Evolutionary conservation across 2,888 invertebrate species (phyloP), one percentile per base, ranked within the genome.

Genomic region (Aethes cnicana): DNA sequence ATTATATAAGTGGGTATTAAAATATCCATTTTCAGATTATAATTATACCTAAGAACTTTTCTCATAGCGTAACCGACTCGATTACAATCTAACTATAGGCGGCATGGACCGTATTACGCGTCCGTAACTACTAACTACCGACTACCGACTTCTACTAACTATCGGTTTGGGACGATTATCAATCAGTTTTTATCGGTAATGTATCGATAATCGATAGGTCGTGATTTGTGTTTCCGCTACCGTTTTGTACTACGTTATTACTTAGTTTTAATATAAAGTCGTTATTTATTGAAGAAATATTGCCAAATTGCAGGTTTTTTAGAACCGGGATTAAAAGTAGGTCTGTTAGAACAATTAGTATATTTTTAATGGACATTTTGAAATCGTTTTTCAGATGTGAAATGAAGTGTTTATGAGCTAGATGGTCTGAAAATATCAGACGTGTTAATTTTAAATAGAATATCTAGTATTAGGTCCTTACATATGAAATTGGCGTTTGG

Each of bases 141-240:
- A 50, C 42, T 49, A n/a, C n/a, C n/a, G n/a, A n/a, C n/a, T n/a
- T n/a, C 35, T 30, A 30, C 21, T 43, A 50, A 50, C 43, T 43
- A 50, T 36, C 36, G 43, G 43, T 35, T 49, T 49, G 35, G 23
- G 36, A 54, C 43, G 37, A 47, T 53, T 46, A 46, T 54, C 42
- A 9, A 56, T 50, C 44, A 56, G 59, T 58, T 57, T 56, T 36
- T 36, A 56, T 61, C 62, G 66, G 67, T 75, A 69, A 67, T 54
- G 59, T 57, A 58, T 63, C 61, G 64, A 64, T 68, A 63, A 68
- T 65, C 56, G 60, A 66, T 64, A 58, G 53, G 50, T 56, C 62
- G 57, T 74, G 79, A 81, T 81, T 81, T 76, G 72, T 78, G 71
- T 72, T 72, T 84, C 83, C 83, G 81, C 82, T 84, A 81, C 81